Conservation (phyloP, 2,113 vertebrate genomes). For the Oxyura jamaicensis region DNA sequence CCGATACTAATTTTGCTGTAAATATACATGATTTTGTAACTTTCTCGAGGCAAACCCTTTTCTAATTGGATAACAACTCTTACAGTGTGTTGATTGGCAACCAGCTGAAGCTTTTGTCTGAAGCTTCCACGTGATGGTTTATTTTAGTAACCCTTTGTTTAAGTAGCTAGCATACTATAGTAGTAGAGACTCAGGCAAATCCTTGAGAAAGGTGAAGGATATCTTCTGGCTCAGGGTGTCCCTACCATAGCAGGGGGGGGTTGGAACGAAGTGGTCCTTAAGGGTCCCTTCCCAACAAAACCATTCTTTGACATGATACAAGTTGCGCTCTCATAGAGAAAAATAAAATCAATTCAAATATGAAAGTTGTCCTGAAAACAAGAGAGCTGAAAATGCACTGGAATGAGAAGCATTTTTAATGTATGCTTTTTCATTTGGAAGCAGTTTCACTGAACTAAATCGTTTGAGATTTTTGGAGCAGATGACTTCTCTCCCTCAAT, state of each 20-base stretch:
- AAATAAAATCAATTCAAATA: not conserved
- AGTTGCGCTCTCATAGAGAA: not conserved
- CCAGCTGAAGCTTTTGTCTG: not conserved
- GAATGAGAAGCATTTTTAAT: not conserved
- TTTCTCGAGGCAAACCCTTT: not conserved
- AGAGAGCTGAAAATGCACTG: not conserved
- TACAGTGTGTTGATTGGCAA: not conserved
- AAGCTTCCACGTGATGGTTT: not conserved
- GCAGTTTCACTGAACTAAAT: not conserved
- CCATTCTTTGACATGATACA: not conserved
- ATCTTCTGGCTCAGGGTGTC: not conserved
- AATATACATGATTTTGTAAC: not conserved
- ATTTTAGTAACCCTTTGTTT: not conserved
- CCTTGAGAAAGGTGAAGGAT: not conserved
- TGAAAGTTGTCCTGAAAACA: not conserved
- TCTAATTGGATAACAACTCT: not conserved
- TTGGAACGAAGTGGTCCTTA: too few relatives aligned
- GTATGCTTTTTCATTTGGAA: not conserved
- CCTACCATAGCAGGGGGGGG: too few relatives aligned
- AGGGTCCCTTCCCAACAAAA: too few relatives aligned
- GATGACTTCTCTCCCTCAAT: not conserved
- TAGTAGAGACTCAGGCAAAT: not conserved
- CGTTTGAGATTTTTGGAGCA: not conserved
- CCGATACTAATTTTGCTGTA: not conserved
- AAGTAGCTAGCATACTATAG: not conserved